Evolutionary conservation across 1,140 invertebrate genomes (phyloP).

Genomic region (Plectrocnemia conspersa): DNA sequence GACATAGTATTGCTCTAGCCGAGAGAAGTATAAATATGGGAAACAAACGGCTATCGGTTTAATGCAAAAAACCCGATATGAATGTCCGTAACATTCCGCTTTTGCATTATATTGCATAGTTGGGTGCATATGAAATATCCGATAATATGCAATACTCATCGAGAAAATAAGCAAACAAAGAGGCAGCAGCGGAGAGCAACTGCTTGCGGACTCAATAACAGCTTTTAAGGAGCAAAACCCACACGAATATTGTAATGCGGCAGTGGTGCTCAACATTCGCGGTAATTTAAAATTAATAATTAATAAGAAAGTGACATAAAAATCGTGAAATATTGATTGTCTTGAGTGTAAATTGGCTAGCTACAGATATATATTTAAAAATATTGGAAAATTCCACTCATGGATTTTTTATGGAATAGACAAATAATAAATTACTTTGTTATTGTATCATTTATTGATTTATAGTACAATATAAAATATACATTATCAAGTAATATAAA

Average conservation of each 20-base stretch:
- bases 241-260: not conserved
- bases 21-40: too few relatives aligned
- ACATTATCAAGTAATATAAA: not conserved
- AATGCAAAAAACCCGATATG: too few relatives aligned
- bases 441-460: not conserved
- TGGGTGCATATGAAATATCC: slow-evolving; percentile 4
- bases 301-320: too few relatives aligned
- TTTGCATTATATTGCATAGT: not conserved
- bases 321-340: too few relatives aligned
- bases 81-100: too few relatives aligned
- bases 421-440: not conserved
- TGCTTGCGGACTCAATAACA: slow-evolving; percentile 3
- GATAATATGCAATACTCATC: not conserved
- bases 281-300: too few relatives aligned
- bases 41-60: too few relatives aligned
- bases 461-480: not conserved
- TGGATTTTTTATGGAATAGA: too few relatives aligned
- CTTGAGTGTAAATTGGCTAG: too few relatives aligned
- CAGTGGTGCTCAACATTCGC: not conserved
- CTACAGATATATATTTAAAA: too few relatives aligned
- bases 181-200: not conserved
- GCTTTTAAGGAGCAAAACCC: not conserved
- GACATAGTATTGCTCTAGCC: too few relatives aligned
- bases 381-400: too few relatives aligned
- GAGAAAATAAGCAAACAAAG: slow-evolving; percentile 3